These are phyloP conservation scores for Venusia cambrica DNA, from an alignment of 2,888 invertebrate species.

Conservation along the genomic window DNA sequence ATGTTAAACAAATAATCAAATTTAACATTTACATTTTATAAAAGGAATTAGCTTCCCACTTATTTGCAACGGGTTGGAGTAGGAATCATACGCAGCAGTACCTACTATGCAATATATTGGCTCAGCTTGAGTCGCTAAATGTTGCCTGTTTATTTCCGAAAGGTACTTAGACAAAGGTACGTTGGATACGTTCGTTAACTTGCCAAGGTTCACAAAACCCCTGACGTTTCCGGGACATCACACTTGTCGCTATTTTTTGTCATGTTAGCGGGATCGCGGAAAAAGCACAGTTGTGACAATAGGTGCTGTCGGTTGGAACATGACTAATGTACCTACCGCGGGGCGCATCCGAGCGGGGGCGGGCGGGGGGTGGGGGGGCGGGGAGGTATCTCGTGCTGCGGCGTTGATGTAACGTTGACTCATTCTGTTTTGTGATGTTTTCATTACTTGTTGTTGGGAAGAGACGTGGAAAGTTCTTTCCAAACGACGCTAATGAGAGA, in stretches of 20 bases:
- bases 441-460: constrained; percentile 10
- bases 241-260: constrained; percentile 16
- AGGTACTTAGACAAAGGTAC: no score
- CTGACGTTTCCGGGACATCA: constrained; percentile 6
- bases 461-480: constrained; percentile 8
- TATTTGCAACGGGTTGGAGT: no score
- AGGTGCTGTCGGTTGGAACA: constrained; percentile 50
- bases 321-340: constrained; percentile 49
- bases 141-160: no score
- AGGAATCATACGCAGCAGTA: no score
- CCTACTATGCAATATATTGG: no score
- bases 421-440: constrained; percentile 16
- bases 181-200: no score
- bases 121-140: no score
- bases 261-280: constrained; percentile 40
- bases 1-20: no score
- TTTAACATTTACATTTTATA: no score
- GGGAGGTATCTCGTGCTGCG: constrained; percentile 22
- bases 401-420: constrained; percentile 7
- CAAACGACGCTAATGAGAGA: neutral
- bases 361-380: no score
- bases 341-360: constrained; percentile 40
- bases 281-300: constrained; percentile 54
- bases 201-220: constrained; percentile 1
- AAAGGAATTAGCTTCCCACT: no score